Conservation (phyloP, 2,888 invertebrate genomes). For the Drosophila formosana region DNA sequence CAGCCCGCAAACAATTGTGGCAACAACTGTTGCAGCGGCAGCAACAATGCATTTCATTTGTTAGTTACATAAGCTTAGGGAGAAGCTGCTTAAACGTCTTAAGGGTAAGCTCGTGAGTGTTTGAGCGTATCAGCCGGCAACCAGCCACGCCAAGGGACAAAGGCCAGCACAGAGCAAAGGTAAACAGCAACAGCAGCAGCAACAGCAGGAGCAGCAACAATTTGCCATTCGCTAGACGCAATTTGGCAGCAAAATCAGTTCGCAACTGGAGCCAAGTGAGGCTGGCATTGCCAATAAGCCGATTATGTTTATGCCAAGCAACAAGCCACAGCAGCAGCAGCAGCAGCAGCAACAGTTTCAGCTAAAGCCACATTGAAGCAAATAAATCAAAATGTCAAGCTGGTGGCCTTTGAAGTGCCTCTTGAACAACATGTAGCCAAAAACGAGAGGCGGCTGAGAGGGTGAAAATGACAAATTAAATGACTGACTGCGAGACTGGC, state of each 20-base stretch:
- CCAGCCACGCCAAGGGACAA: constrained; percentile 37
- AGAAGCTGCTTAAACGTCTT: constrained; percentile 8
- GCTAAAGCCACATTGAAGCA: constrained; percentile 33
- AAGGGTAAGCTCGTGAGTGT: constrained; percentile 15
- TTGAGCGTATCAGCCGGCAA: constrained; percentile 18
- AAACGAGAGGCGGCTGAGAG: not conserved
- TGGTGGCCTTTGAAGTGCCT: constrained; percentile 61
- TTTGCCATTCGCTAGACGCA: constrained; percentile 35
- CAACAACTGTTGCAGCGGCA: constrained; percentile 8
- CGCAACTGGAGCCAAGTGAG: constrained; percentile 29
- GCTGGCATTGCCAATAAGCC: constrained; percentile 57
- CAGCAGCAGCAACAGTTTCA: constrained; percentile 35
- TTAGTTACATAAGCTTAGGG: constrained; percentile 27
- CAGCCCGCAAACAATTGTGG: constrained; percentile 7
- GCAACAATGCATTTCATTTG: constrained; percentile 22
- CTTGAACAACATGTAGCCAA: constrained; percentile 17
- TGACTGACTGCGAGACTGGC: constrained; percentile 21
- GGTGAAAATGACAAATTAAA: constrained; percentile 52
- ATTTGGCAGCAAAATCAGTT: constrained; percentile 57
- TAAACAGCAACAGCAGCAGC: constrained; percentile 21
- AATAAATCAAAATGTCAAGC: constrained; percentile 75
- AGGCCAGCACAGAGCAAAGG: constrained; percentile 33
- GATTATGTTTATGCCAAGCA: constrained; percentile 59
- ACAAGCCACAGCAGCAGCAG: constrained; percentile 42
- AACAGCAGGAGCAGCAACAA: constrained; percentile 25